These are phyloP conservation scores for Salpingus planirostris DNA, from an alignment of 2,888 invertebrate genomes.

Conservation along the genomic window DNA sequence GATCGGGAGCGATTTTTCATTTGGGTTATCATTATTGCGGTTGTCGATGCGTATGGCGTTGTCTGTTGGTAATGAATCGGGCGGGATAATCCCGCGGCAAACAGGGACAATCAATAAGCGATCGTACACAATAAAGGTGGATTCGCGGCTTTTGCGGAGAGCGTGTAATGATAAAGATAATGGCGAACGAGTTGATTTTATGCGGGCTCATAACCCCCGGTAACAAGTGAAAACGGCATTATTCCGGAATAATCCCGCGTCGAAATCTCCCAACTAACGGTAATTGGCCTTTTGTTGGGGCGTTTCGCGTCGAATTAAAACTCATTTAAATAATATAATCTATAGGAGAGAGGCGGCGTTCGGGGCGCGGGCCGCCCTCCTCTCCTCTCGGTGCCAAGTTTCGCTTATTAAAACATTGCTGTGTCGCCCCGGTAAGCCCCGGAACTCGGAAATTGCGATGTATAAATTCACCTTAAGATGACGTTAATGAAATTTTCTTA, in stretches of 20 bases:
- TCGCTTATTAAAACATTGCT: slow-evolving; percentile 40
- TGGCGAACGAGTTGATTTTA: slow-evolving; percentile 27
- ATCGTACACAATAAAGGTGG: too few relatives aligned
- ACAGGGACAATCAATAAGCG: too few relatives aligned
- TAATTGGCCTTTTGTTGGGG: slow-evolving; percentile 35
- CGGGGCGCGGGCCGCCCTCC: slow-evolving; percentile 3
- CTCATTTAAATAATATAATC: slow-evolving; percentile 41
- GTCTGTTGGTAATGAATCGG: too few relatives aligned
- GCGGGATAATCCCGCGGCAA: too few relatives aligned
- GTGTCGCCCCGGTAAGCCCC: slow-evolving; percentile 36
- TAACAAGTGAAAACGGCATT: slow-evolving; percentile 26
- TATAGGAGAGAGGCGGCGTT: slow-evolving; percentile 19
- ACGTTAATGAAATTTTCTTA: slow-evolving; percentile 50
- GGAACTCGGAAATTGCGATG: slow-evolving; percentile 44
- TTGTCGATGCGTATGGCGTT: too few relatives aligned
- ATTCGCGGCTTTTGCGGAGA: too few relatives aligned
- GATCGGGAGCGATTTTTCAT: too few relatives aligned
- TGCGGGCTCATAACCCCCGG: slow-evolving; percentile 26
- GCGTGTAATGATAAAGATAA: slow-evolving; percentile 27
- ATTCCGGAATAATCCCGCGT: slow-evolving; percentile 24
- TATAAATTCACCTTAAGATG: slow-evolving; percentile 50
- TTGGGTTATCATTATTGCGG: too few relatives aligned
- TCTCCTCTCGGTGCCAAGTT: slow-evolving; percentile 21
- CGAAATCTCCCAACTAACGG: slow-evolving; percentile 27
- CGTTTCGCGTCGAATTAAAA: slow-evolving; percentile 36